Conservation (phyloP, 2,113 vertebrate genomes). For the Crocuta crocuta region DNA sequence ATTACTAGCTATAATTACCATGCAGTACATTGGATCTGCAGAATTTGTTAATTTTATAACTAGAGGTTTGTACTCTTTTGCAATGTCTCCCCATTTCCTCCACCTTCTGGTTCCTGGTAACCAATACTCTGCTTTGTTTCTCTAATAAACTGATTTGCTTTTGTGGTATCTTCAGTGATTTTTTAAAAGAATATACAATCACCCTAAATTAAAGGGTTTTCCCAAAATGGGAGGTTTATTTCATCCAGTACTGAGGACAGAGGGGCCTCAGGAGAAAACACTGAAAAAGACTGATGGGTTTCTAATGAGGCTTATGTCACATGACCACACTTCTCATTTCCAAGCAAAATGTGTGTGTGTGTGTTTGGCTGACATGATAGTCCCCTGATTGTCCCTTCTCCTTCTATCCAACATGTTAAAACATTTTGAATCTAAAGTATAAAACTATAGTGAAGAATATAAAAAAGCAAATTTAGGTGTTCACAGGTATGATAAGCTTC, state of each 20-base stretch:
- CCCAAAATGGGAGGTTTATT: neutral
- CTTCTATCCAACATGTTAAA: neutral
- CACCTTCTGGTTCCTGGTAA: neutral
- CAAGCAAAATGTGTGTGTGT: neutral
- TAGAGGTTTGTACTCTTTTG: neutral
- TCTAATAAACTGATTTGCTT: neutral
- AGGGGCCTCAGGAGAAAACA: neutral
- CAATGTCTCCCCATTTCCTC: neutral
- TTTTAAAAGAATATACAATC: neutral
- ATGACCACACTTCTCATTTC: neutral
- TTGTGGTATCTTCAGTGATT: neutral
- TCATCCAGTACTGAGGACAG: neutral
- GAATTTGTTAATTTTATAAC: neutral
- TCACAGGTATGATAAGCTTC: neutral
- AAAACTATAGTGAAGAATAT: neutral
- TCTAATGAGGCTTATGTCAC: neutral
- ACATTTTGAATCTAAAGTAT: neutral
- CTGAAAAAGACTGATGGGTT: neutral
- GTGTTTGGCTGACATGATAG: neutral
- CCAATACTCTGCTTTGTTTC: neutral
- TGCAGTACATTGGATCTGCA: neutral
- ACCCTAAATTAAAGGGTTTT: neutral
- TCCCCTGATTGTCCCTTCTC: neutral
- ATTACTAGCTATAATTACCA: neutral
- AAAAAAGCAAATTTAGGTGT: neutral